Percentiles rank a stretch among this genome's conserved stretches.
These are phyloP conservation scores for Hipparchia semele DNA, from an alignment of 2,888 invertebrate species.

Conservation along the genomic window DNA sequence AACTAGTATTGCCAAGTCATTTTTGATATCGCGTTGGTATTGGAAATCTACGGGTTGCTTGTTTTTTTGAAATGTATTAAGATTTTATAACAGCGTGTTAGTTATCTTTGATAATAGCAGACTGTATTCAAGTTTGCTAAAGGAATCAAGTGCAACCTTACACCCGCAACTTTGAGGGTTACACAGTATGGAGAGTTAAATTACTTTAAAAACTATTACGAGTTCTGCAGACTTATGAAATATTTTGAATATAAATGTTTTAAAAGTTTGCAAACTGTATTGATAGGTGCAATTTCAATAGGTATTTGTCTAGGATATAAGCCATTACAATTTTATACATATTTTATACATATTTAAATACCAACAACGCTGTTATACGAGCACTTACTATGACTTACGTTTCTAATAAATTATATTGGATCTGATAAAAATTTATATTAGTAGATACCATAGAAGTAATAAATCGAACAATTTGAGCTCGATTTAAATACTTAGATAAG, in stretches of 20 bases:
- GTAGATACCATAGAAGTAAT: neutral
- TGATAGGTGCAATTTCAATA: neutral
- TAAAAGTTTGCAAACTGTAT: neutral
- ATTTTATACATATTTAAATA: neutral
- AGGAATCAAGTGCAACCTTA: neutral
- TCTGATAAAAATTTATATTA: slow-evolving; percentile 3
- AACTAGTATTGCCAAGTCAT: no score
- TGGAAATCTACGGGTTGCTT: no score
- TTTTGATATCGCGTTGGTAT: no score
- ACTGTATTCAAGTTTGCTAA: neutral
- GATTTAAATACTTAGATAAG: slow-evolving; percentile 34
- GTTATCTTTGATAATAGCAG: no score
- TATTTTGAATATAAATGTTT: neutral
- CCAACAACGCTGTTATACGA: neutral
- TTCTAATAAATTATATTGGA: neutral
- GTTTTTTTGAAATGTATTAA: no score
- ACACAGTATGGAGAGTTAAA: neutral
- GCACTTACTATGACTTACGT: neutral
- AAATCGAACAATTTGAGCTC: slow-evolving; percentile 13
- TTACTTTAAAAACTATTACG: neutral
- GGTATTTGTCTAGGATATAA: neutral
- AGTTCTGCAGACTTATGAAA: neutral
- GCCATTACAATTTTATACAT: neutral
- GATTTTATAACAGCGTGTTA: no score
- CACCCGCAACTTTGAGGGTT: neutral